Conservation (phyloP, 2,888 invertebrate genomes). For the Ceraclea dissimilis region DNA sequence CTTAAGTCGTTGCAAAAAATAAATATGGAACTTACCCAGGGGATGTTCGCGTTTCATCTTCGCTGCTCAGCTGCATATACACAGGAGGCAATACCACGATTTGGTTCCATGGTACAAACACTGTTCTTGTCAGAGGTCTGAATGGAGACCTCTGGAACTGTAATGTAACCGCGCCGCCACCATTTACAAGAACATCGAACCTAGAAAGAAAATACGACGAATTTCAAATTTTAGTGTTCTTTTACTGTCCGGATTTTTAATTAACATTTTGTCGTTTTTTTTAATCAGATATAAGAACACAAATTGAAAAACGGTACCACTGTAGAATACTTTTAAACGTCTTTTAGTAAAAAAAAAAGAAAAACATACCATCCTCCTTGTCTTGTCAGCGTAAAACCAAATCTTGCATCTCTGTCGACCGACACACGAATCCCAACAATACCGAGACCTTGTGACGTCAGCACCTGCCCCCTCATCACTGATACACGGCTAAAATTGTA, state of each 20-base stretch:
- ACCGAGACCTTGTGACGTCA: conserved; percentile 89
- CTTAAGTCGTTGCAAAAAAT: too few relatives aligned
- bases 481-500: conserved; percentile 83
- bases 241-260: too few relatives aligned
- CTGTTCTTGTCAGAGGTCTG: conserved; percentile 77
- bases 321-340: too few relatives aligned
- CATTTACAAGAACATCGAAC: conserved; percentile 98
- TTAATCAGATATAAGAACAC: too few relatives aligned
- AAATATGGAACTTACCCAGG: conserved; percentile 39
- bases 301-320: too few relatives aligned
- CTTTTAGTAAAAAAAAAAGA: too few relatives aligned
- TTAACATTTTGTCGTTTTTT: too few relatives aligned
- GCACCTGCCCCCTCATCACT: conserved; percentile 96
- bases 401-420: conserved; percentile 86
- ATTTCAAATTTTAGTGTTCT: too few relatives aligned
- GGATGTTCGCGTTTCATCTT: conserved; percentile 49
- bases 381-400: conserved; percentile 92
- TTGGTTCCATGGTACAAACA: conserved; percentile 96
- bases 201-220: conserved; percentile 48
- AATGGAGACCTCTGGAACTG: conserved; percentile 96
- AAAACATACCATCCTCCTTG: conserved; percentile 89
- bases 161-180: conserved; percentile 93
- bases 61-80: conserved; percentile 77
- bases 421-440: conserved; percentile 96
- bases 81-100: conserved; percentile 89